A percentile compares a stretch with the other conserved stretches of the same genome.
Conservation (phyloP, 1,140 invertebrate genomes). For the Macrosteles quadrilineatus region DNA sequence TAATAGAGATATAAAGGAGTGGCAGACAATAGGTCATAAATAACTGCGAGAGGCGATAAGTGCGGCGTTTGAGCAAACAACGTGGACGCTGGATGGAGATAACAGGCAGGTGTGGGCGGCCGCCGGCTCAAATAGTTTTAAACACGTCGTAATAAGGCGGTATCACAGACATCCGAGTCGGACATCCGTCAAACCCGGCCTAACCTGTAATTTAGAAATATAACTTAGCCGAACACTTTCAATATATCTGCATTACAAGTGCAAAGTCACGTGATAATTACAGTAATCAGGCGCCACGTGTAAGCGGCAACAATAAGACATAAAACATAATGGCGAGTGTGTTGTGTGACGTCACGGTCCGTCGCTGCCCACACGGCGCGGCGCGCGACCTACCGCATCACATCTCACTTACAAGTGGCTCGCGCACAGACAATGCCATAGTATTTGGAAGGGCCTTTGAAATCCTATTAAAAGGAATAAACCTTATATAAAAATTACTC, state of each 20-base stretch:
- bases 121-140: slow-evolving; percentile 1
- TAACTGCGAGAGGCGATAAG: too few species aligned
- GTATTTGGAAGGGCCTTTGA: too few species aligned
- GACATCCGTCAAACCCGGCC: not conserved
- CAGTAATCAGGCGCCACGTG: slow-evolving; percentile 1
- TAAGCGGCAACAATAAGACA: slow-evolving; percentile 9
- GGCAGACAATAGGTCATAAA: too few species aligned
- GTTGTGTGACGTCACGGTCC: not conserved
- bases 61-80: too few species aligned
- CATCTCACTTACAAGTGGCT: too few species aligned
- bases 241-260: slow-evolving; percentile 16
- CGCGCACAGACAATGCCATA: too few species aligned
- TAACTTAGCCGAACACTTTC: slow-evolving; percentile 2
- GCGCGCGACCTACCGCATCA: not conserved
- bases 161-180: not conserved
- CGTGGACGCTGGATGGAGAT: too few species aligned
- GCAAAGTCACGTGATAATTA: slow-evolving; percentile 11
- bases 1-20: too few species aligned
- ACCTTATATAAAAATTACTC: too few species aligned
- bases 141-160: slow-evolving; percentile 7
- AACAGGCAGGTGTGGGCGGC: too few species aligned
- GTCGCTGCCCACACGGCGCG: not conserved
- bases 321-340: slow-evolving; percentile 12
- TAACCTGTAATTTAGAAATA: slow-evolving; percentile 13
- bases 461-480: too few species aligned